These are phyloP conservation scores for Cygnus buccinator DNA, from an alignment of 2,113 vertebrate genomes.

Conservation along the genomic window DNA sequence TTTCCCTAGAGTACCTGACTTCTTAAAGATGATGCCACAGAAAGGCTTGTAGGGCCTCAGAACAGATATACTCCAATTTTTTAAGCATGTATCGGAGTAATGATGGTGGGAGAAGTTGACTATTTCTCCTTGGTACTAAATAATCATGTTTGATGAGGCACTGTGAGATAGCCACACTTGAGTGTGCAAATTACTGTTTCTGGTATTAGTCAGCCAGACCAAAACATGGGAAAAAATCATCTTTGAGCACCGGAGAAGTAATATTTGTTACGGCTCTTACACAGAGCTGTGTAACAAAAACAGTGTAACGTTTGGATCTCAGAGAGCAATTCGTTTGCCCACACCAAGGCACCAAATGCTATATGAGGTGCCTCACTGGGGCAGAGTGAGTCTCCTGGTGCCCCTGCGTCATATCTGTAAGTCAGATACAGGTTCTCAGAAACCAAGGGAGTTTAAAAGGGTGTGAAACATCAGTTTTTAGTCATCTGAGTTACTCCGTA, in stretches of 20 bases:
- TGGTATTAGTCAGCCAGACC: not conserved
- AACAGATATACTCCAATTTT: not conserved
- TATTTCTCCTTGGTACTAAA: not conserved
- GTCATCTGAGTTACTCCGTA: not conserved
- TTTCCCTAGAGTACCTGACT: not conserved
- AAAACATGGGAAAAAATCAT: not conserved
- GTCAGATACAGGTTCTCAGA: not conserved
- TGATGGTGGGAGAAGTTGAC: not conserved
- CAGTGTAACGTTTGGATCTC: not conserved
- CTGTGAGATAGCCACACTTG: not conserved
- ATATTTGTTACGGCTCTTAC: not conserved
- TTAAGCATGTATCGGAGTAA: not conserved
- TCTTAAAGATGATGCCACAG: not conserved
- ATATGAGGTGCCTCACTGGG: not conserved
- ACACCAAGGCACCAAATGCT: not conserved
- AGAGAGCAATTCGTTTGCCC: accelerated
- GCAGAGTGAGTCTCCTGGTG: not conserved
- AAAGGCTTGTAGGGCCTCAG: not conserved
- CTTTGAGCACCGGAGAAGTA: not conserved
- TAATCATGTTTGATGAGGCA: not conserved
- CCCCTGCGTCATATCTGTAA: not conserved
- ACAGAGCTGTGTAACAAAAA: not conserved
- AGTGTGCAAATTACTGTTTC: not conserved
- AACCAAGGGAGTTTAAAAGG: not conserved
- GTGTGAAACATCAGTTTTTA: not conserved